phyloP scores from a whole-genome alignment of 2,888 invertebrate species.

The Lasius platythorax region DNA sequence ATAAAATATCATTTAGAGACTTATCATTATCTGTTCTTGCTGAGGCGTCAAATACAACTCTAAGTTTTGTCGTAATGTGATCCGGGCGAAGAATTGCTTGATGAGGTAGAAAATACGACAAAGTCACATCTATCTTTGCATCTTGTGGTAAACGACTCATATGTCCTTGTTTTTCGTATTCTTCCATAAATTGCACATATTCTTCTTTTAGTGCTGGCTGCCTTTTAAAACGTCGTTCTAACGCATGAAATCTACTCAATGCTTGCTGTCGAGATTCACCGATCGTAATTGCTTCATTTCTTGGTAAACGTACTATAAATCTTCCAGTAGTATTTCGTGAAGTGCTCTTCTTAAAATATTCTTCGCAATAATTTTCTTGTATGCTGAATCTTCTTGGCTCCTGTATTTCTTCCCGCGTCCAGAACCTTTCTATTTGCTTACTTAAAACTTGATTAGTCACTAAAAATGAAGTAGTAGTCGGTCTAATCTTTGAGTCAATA shows the following conservation, averaged over 20 bases:
- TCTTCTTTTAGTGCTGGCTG: not conserved
- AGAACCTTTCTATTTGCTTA: too few relatives aligned
- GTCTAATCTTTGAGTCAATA: too few relatives aligned
- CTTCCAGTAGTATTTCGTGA: not conserved
- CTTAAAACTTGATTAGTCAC: too few relatives aligned
- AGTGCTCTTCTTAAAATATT: too few relatives aligned
- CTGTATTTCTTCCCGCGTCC: too few relatives aligned
- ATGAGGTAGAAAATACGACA: not conserved
- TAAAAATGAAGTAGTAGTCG: too few relatives aligned
- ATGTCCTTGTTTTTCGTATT: not conserved
- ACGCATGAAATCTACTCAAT: not conserved
- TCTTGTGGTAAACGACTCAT: not conserved
- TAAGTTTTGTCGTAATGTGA: not conserved
- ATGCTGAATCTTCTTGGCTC: too few relatives aligned
- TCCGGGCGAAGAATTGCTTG: not conserved
- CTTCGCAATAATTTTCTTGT: too few relatives aligned
- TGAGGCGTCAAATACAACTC: not conserved
- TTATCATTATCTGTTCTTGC: not conserved
- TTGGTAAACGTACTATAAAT: not conserved
- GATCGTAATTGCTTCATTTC: not conserved
- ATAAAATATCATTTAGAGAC: not conserved
- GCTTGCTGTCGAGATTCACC: not conserved
- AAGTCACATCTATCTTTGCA: too few relatives aligned
- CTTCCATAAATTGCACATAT: not conserved
- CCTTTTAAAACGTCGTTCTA: not conserved